These are phyloP conservation scores for Ips typographus DNA, from an alignment of 1,140 invertebrate genomes.

Conservation along the genomic window DNA sequence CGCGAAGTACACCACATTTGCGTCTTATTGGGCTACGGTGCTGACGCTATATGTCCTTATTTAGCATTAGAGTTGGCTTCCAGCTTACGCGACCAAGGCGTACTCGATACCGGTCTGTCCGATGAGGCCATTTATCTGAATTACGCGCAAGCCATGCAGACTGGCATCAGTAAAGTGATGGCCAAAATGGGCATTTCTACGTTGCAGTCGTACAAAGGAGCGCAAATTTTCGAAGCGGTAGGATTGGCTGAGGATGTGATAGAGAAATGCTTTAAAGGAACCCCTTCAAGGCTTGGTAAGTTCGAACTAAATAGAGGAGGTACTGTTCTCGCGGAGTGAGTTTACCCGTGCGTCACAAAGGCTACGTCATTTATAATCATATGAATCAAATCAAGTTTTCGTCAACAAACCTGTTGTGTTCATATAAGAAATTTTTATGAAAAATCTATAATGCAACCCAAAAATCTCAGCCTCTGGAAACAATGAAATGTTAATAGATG, in stretches of 20 bases:
- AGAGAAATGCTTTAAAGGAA: constrained; percentile 90
- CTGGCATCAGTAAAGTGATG: constrained; percentile 69
- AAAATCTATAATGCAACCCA: no score
- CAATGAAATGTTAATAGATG: no score
- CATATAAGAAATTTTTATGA: no score
- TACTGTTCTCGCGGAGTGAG: not conserved
- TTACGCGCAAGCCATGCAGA: constrained; percentile 60
- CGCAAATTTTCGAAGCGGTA: constrained; percentile 99
- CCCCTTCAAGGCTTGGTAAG: constrained; percentile 83
- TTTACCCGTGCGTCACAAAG: no score
- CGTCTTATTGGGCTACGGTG: constrained; percentile 93
- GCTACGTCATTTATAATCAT: no score
- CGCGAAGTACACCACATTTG: constrained; percentile 97
- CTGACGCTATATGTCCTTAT: constrained; percentile 97
- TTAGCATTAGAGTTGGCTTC: constrained; percentile 91
- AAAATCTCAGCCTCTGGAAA: no score
- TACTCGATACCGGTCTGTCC: constrained; percentile 72
- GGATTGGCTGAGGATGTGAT: constrained; percentile 91
- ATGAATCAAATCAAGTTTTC: no score
- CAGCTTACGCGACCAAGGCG: constrained; percentile 76
- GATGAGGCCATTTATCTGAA: constrained; percentile 84
- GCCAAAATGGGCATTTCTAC: constrained; percentile 99
- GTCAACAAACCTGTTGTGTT: no score
- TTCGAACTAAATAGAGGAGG: not conserved
- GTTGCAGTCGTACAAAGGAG: constrained; percentile 98